phyloP scores from a whole-genome alignment of 2,797 vertebrate species.

The Poeciliopsis turneri region DNA sequence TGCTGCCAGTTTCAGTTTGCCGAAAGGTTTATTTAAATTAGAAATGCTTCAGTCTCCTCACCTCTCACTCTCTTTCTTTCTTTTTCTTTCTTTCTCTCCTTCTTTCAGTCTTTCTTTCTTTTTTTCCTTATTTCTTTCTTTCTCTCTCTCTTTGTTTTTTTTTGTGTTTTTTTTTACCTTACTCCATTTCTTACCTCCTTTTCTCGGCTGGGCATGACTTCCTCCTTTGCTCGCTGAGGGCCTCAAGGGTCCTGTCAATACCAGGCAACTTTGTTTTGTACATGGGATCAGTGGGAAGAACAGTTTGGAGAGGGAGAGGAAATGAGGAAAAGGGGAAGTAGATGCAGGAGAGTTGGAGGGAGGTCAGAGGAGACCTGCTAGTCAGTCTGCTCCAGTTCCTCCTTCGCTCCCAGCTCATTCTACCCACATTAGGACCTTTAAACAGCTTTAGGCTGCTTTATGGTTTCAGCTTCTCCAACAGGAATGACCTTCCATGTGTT shows the following conservation, averaged over 20 bases:
- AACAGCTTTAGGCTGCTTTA: constrained; percentile 61
- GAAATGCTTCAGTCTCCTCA: constrained; percentile 82
- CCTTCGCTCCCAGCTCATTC: constrained; percentile 75
- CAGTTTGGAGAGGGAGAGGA: constrained; percentile 66
- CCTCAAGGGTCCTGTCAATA: constrained; percentile 77
- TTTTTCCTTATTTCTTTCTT: not conserved
- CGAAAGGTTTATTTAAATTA: constrained; percentile 87
- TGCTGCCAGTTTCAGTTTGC: constrained; percentile 86
- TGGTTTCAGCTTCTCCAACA: not conserved
- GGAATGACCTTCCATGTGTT: not conserved
- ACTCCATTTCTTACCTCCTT: constrained; percentile 65
- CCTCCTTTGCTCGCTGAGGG: constrained; percentile 60
- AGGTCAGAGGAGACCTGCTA: constrained; percentile 77
- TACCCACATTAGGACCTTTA: constrained; percentile 71
- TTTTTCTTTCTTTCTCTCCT: constrained; percentile 4
- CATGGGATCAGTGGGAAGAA: constrained; percentile 70
- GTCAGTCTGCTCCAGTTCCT: constrained; percentile 75
- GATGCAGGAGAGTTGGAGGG: constrained; percentile 65
- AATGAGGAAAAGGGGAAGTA: constrained; percentile 71
- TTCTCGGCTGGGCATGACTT: constrained; percentile 63
- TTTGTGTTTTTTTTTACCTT: constrained; percentile 11
- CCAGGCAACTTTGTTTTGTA: constrained; percentile 81
- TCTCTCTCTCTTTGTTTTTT: not conserved
- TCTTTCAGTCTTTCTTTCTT: not conserved
- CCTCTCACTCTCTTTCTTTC: constrained; percentile 11